These are phyloP conservation scores for Oxycera nigricornis DNA, from an alignment of 2,888 invertebrate genomes.

Conservation along the genomic window DNA sequence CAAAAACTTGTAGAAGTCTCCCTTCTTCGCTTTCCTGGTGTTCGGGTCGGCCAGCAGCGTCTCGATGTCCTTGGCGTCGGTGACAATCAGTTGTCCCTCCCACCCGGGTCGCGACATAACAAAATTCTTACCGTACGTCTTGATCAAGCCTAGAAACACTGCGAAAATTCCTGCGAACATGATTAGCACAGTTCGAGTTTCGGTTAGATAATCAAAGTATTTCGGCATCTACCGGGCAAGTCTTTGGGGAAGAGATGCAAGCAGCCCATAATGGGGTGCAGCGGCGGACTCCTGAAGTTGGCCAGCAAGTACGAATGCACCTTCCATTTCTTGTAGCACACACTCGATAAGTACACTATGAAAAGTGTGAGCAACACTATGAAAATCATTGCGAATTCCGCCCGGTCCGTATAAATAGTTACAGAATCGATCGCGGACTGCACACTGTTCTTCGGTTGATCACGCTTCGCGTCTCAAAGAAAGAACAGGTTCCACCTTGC, in stretches of 20 bases:
- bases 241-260: not conserved
- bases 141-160: not conserved
- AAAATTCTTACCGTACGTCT: slow-evolving; percentile 25
- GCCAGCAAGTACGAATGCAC: not conserved
- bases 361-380: not conserved
- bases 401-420: no score
- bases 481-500: no score
- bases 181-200: not conserved
- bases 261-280: slow-evolving; percentile 1
- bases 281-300: slow-evolving; percentile 9
- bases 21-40: slow-evolving; percentile 33
- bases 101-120: slow-evolving; percentile 3
- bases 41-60: slow-evolving; percentile 16
- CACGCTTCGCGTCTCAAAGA: no score
- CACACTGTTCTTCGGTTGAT: no score
- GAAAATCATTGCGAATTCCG: not conserved
- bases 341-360: not conserved
- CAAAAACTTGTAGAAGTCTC: not conserved
- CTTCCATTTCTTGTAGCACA: slow-evolving; percentile 13
- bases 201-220: not conserved
- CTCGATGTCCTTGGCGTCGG: slow-evolving; percentile 34
- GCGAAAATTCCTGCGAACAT: slow-evolving; percentile 18
- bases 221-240: slow-evolving; percentile 10
- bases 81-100: not conserved
- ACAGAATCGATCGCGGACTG: no score